Percentiles rank a stretch among this genome's conserved stretches.
phyloP scores from a whole-genome alignment of 2,797 vertebrate species.

The Sparus aurata region DNA sequence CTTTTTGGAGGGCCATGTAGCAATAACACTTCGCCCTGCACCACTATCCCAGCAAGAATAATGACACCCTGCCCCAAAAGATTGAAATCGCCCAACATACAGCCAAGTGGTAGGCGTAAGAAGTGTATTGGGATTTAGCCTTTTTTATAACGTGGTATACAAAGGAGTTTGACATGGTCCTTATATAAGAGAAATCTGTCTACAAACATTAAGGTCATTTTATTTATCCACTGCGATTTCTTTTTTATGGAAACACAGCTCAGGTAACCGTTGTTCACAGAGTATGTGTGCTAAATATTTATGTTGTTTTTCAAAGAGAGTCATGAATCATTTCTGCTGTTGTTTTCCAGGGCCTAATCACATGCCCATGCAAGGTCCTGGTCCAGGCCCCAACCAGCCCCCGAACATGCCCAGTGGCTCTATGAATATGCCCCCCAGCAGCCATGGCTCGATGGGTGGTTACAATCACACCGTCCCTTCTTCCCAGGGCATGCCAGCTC shows the following conservation, averaged over 20 bases:
- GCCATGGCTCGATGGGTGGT: conserved; percentile 95
- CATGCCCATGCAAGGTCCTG: conserved; percentile 98
- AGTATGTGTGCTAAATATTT: neutral
- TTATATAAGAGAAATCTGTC: neutral
- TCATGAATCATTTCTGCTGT: conserved; percentile 50
- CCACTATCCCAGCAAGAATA: too few species aligned
- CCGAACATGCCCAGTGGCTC: conserved; percentile 94
- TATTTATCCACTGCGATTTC: neutral
- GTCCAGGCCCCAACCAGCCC: conserved; percentile 95
- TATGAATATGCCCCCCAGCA: conserved; percentile 96
- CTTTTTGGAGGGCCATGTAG: too few species aligned
- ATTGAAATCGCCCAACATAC: too few species aligned
- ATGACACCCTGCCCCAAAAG: too few species aligned
- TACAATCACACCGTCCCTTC: conserved; percentile 96
- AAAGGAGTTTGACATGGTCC: neutral
- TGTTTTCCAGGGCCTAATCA: conserved; percentile 93
- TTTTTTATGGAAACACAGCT: neutral
- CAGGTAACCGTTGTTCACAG: neutral
- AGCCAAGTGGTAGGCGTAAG: too few species aligned
- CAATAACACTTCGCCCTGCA: too few species aligned
- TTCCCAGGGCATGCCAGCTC: conserved; percentile 94
- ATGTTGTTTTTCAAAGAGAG: conserved; percentile 2
- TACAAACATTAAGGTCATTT: neutral
- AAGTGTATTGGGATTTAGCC: too few species aligned
- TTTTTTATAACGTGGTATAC: neutral